A percentile compares a stretch with the other conserved stretches of the same genome.
phyloP scores from a whole-genome alignment of 2,888 invertebrate species.

The Rhagonycha fulva region DNA sequence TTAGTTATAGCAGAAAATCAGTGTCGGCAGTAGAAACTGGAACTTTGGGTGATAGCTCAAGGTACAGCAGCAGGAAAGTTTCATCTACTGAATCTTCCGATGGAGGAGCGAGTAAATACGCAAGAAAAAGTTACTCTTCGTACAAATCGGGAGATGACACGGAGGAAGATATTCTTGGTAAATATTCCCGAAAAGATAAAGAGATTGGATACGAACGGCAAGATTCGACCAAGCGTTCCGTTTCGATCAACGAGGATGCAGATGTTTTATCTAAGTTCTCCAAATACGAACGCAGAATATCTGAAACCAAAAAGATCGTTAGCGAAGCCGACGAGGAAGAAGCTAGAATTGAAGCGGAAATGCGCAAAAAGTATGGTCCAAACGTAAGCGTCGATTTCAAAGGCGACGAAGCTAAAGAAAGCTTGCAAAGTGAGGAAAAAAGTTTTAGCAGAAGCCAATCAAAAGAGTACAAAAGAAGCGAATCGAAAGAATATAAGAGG shows the following conservation, averaged over 20 bases:
- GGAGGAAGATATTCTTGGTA: constrained; percentile 13
- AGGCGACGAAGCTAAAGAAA: not conserved
- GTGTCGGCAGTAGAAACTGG: constrained; percentile 28
- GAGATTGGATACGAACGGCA: constrained; percentile 10
- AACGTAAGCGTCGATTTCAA: constrained; percentile 30
- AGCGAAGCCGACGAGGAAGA: constrained; percentile 23
- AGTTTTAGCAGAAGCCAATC: not conserved
- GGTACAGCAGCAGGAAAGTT: constrained; percentile 17
- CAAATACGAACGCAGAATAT: constrained; percentile 20
- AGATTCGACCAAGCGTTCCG: constrained; percentile 8
- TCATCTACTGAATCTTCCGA: constrained; percentile 15
- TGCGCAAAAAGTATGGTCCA: constrained; percentile 34
- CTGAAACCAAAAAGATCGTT: constrained; percentile 17
- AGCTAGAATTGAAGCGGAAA: constrained; percentile 37
- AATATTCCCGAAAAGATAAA: constrained; percentile 14
- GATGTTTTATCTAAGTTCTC: constrained; percentile 16
- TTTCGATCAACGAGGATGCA: constrained; percentile 11
- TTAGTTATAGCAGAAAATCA: constrained; percentile 40
- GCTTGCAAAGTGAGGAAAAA: not conserved
- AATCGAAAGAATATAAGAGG: not conserved
- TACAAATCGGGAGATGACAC: constrained; percentile 18
- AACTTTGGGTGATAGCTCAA: constrained; percentile 16
- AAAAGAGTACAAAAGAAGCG: not conserved
- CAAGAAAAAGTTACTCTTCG: constrained; percentile 12
- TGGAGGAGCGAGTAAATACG: constrained; percentile 10